phyloP scores from a whole-genome alignment of 2,888 invertebrate genomes.

The Synergus umbraculus region DNA sequence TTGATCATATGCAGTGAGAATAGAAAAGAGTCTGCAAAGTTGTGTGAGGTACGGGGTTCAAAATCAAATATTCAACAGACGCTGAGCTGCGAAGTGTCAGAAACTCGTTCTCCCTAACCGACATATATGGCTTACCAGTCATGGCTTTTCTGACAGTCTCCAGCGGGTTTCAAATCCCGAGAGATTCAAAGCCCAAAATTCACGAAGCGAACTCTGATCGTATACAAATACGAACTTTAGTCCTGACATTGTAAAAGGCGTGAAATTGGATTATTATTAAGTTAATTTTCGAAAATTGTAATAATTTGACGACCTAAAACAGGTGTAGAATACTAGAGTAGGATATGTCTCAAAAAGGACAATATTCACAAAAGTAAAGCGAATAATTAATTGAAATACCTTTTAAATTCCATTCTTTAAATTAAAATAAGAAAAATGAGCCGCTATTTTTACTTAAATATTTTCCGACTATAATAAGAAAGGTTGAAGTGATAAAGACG shows the following conservation, averaged over 20 bases:
- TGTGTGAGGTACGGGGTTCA: slow-evolving; percentile 43
- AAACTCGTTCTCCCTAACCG: slow-evolving; percentile 62
- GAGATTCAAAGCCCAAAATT: slow-evolving; percentile 54
- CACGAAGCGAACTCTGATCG: slow-evolving; percentile 46
- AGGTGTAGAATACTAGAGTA: too few relatives aligned
- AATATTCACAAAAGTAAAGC: too few relatives aligned
- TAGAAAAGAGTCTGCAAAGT: background rate
- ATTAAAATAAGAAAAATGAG: too few relatives aligned
- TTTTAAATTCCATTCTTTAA: too few relatives aligned
- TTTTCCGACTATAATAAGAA: background rate
- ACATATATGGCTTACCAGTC: slow-evolving; percentile 41
- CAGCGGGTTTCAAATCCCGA: slow-evolving; percentile 45
- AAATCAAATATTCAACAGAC: slow-evolving; percentile 71
- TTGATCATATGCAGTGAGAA: background rate
- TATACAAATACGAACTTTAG: slow-evolving; percentile 21
- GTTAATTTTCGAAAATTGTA: background rate
- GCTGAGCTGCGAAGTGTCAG: slow-evolving; percentile 70
- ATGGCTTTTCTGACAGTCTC: slow-evolving; percentile 46
- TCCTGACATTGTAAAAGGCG: background rate
- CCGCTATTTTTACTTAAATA: background rate
- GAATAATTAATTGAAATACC: too few relatives aligned
- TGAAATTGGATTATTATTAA: background rate
- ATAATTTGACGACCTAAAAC: background rate
- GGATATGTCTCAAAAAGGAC: too few relatives aligned
- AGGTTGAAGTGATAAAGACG: background rate